A percentile compares a stretch with the other conserved stretches of the same genome.
phyloP scores from a whole-genome alignment of 2,888 invertebrate species.

The Phaedon cochleariae region DNA sequence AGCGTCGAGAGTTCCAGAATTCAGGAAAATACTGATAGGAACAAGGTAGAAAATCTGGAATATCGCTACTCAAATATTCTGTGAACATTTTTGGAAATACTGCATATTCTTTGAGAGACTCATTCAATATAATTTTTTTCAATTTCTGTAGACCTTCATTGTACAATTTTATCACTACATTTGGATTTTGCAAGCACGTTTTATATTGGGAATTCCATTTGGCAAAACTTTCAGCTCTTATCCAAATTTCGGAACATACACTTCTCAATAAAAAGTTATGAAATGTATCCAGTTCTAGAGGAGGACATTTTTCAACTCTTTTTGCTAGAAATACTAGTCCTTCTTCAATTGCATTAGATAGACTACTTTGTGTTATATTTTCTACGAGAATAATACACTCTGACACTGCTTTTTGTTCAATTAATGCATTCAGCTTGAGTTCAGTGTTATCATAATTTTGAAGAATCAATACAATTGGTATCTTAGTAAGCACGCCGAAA shows the following conservation, averaged over 20 bases:
- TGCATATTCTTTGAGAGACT: conserved; percentile 68
- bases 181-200: conserved; percentile 65
- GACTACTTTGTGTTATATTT: conserved; percentile 38
- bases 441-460: conserved; percentile 40
- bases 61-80: conserved; percentile 62
- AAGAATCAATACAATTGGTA: conserved; percentile 51
- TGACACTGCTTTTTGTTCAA: conserved; percentile 46
- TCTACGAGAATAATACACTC: conserved; percentile 48
- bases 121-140: conserved; percentile 68
- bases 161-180: conserved; percentile 70
- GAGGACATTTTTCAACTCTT: conserved; percentile 63
- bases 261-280: conserved; percentile 67
- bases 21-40: conserved; percentile 73
- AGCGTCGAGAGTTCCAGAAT: conserved; percentile 67
- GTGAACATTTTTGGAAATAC: conserved; percentile 74
- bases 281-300: conserved; percentile 68
- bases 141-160: conserved; percentile 74
- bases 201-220: conserved; percentile 61
- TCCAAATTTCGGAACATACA: conserved; percentile 72
- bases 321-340: conserved; percentile 64
- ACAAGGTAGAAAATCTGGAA: conserved; percentile 68
- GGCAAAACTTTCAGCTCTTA: conserved; percentile 62
- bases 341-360: conserved; percentile 47
- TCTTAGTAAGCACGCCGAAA: conserved; percentile 54
- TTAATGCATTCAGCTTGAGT: conserved; percentile 40